phyloP scores from a whole-genome alignment of 2,113 vertebrate genomes.

The Castor canadensis region DNA sequence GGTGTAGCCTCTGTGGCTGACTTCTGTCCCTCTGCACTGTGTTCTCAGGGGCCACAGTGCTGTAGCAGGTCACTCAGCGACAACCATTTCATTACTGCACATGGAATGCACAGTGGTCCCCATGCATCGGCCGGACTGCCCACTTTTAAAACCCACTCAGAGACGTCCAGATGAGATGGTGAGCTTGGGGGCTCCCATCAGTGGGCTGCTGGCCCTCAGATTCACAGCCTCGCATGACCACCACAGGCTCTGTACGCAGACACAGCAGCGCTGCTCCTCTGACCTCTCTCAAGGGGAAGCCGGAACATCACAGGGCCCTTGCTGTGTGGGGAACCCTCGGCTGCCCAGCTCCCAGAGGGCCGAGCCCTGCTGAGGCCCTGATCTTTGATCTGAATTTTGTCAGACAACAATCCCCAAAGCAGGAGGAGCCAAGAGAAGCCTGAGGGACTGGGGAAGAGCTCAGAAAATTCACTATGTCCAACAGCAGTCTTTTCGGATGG shows the following conservation, averaged over 20 bases:
- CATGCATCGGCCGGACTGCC: rapidly evolving
- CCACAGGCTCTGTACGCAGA: background rate
- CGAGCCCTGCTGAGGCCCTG: background rate
- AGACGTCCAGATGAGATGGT: background rate
- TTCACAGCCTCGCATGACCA: background rate
- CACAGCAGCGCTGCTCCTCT: no score
- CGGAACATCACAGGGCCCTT: background rate
- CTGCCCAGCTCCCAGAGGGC: background rate
- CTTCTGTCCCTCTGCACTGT: no score
- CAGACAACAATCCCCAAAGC: background rate
- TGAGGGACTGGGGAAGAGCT: background rate
- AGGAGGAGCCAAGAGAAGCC: background rate
- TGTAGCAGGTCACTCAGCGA: background rate
- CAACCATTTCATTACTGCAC: rapidly evolving
- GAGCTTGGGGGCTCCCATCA: no score
- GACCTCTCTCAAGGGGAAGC: background rate
- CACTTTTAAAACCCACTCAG: background rate
- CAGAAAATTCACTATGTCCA: background rate
- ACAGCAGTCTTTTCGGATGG: rapidly evolving
- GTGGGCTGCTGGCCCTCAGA: background rate
- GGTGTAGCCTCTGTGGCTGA: background rate
- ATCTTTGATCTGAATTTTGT: background rate
- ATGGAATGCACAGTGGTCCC: rapidly evolving
- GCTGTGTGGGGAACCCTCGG: rapidly evolving
- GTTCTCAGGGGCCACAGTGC: background rate